These are phyloP conservation scores for Agrenia bidenticulata DNA, from an alignment of 2,888 invertebrate genomes.

Conservation along the genomic window DNA sequence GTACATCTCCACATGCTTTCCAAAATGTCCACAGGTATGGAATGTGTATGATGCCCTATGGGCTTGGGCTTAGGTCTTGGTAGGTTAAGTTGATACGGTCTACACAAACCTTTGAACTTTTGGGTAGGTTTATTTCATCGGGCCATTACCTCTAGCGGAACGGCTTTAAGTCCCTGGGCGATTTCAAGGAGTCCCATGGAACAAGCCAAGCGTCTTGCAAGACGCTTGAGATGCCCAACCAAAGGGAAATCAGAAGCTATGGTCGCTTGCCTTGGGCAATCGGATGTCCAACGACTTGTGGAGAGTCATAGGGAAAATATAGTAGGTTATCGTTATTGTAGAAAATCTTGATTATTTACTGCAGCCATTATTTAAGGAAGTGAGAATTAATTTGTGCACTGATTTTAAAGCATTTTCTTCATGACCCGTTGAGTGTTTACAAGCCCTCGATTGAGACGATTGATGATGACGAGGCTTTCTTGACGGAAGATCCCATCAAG, in stretches of 20 bases:
- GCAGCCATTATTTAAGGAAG: no score
- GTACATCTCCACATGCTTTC: constrained; percentile 33
- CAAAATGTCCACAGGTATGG: constrained; percentile 21
- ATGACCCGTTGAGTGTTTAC: constrained; percentile 19
- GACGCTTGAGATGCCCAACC: constrained; percentile 43
- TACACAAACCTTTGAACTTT: not conserved
- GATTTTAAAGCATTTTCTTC: constrained; percentile 29
- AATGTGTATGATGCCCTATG: not conserved
- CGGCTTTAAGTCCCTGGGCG: constrained; percentile 43
- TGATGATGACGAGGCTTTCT: constrained; percentile 29
- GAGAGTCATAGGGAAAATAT: constrained; percentile 6
- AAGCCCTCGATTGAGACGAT: constrained; percentile 29
- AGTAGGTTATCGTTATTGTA: no score
- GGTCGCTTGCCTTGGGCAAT: constrained; percentile 22
- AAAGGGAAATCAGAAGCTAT: constrained; percentile 25
- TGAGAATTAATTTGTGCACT: no score
- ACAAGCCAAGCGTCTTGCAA: constrained; percentile 41
- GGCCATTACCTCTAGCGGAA: constrained; percentile 41
- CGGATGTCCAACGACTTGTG: constrained; percentile 10
- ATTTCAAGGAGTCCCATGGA: constrained; percentile 28
- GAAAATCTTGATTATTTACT: no score
- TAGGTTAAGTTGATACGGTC: not conserved
- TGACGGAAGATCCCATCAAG: constrained; percentile 18
- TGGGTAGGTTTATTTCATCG: constrained; percentile 40
- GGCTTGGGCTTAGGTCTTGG: not conserved